Conservation (phyloP, 2,888 invertebrate species). For the Lomographa bimaculata region DNA sequence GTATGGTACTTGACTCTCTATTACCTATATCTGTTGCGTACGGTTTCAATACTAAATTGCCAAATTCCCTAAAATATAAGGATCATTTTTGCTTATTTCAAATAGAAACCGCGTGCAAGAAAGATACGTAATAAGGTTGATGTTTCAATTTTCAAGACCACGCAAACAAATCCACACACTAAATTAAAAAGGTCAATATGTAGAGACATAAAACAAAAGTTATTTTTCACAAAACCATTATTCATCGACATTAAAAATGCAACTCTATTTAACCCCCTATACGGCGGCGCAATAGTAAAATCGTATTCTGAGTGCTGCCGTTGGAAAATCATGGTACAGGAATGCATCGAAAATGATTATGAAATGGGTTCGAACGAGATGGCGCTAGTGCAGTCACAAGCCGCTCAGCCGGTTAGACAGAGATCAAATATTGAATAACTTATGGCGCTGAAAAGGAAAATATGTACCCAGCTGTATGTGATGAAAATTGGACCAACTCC, state of each 20-base stretch:
- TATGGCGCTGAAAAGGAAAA: slow-evolving; percentile 50
- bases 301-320: slow-evolving; percentile 62
- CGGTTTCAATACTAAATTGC: no score
- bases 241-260: slow-evolving; percentile 19
- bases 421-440: slow-evolving; percentile 82
- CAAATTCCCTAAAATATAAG: no score
- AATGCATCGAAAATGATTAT: slow-evolving; percentile 83
- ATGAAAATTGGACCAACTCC: slow-evolving; percentile 57
- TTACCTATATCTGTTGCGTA: no score
- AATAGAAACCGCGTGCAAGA: no score
- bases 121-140: no score
- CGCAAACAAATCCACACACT: no score
- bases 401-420: slow-evolving; percentile 79
- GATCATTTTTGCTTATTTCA: no score
- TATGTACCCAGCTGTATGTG: slow-evolving; percentile 41
- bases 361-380: slow-evolving; percentile 76
- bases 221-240: slow-evolving; percentile 3
- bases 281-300: slow-evolving; percentile 54
- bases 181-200: no score
- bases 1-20: no score
- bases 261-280: slow-evolving; percentile 19
- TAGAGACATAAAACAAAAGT: no score
- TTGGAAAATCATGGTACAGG: slow-evolving; percentile 80
- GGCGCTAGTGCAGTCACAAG: slow-evolving; percentile 73
- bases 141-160: no score